Base-by-base conservation (phyloP, 2,888 invertebrate genomes). In the Conistra vaccinii region DNA sequence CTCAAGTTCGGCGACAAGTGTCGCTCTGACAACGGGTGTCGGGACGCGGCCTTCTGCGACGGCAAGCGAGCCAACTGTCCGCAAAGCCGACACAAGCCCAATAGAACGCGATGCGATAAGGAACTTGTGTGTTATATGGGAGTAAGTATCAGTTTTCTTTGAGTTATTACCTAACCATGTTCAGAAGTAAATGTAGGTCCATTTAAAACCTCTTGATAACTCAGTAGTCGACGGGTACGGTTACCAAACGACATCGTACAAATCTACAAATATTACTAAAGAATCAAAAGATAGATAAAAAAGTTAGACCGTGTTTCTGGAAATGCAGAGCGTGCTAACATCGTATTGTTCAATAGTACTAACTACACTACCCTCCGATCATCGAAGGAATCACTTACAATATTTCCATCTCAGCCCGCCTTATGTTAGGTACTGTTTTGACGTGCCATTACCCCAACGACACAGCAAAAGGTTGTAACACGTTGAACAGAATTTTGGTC, bases 111-210 rank as follows among this genome's bases (percentile, higher is more conserved):
- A 80, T 99, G 99, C 95, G 99, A 99, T 93, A 98, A 99, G 92
- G 99, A 99, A 93, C 99, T 99, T 90, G 99, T 99, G 75, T 99
- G 99, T 94, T 99, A 98, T 91, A 98, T 98, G 98, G 99, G 99
- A 93, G 98, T 99, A 94, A 97, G 98, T 97, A 70, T 42, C 1
- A 32, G n/a, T 39, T 53, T n/a, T 10, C 12, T 32, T 29, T 2
- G 20, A 29, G 7, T 4, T 39, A n/a, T 61, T 39, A 17, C 6
- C 6, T 62, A 62, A 62, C 20, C 17, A 26, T 26, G 20, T 20
- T 62, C 39, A 26, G 17, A 62, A 62, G 26, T 62, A 62, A 29
- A 29, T 7, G 3, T 20, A 26, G 20, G 9, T 10, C 9, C 57
- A 20, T 29, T 29, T 58, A 29, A 20, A 9, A 51, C 23, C n/a